Conservation (phyloP, 2,888 invertebrate species). For the Caenorhabditis sulstoni region DNA sequence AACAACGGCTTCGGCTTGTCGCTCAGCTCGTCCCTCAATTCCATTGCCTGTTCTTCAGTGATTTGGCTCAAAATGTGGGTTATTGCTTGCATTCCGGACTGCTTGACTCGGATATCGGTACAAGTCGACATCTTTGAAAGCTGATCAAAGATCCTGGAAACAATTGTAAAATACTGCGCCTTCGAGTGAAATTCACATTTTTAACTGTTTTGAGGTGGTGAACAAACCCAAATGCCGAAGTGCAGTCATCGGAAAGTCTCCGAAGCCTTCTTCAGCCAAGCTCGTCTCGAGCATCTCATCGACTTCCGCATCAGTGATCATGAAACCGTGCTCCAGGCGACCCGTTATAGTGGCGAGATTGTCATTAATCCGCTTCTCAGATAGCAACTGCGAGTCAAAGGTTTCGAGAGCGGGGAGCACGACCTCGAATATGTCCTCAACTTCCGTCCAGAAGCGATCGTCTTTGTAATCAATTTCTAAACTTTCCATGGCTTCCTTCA, state of each 20-base stretch:
- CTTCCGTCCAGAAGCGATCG: slow-evolving; percentile 11
- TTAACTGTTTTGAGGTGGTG: slow-evolving; percentile 22
- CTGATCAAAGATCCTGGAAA: slow-evolving; percentile 21
- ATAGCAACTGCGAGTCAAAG: slow-evolving; percentile 25
- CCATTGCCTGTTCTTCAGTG: neutral
- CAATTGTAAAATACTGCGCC: neutral
- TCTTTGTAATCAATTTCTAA: neutral
- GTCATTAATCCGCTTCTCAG: slow-evolving; percentile 26
- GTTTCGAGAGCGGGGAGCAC: slow-evolving; percentile 30
- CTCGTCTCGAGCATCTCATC: slow-evolving; percentile 39
- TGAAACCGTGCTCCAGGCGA: slow-evolving; percentile 19
- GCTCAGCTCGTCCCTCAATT: slow-evolving; percentile 19
- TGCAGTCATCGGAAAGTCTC: slow-evolving; percentile 39
- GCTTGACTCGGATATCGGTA: slow-evolving; percentile 39
- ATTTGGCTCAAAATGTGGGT: slow-evolving; percentile 14
- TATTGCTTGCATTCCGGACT: slow-evolving; percentile 25
- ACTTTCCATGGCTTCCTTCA: slow-evolving; percentile 6
- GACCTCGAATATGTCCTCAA: neutral
- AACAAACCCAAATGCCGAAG: slow-evolving; percentile 9
- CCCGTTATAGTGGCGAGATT: slow-evolving; percentile 22
- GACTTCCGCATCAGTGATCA: slow-evolving; percentile 27
- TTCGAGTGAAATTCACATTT: slow-evolving; percentile 18
- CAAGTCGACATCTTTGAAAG: slow-evolving; percentile 32
- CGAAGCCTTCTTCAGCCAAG: slow-evolving; percentile 25
- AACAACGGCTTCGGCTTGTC: slow-evolving; percentile 3